These are phyloP conservation scores for Xestia ashworthii DNA, from an alignment of 2,888 invertebrate species.

Conservation along the genomic window DNA sequence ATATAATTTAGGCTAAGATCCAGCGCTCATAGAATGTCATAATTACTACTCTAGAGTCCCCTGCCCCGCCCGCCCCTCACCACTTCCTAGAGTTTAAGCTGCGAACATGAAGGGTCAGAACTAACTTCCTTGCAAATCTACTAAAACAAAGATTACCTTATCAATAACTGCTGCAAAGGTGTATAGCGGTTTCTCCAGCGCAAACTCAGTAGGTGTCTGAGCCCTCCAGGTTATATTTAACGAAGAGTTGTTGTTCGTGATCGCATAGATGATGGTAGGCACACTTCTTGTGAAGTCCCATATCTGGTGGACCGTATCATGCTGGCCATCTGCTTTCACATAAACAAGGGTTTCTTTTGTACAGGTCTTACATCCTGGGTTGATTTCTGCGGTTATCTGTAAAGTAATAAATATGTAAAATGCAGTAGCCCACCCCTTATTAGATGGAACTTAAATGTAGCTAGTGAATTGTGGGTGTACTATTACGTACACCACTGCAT, in stretches of 20 bases:
- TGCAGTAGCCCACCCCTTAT: too few species aligned
- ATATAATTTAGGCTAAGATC: not conserved
- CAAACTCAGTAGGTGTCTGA: slow-evolving; percentile 77
- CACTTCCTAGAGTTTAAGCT: not conserved
- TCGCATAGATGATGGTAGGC: slow-evolving; percentile 90
- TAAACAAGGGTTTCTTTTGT: slow-evolving; percentile 85
- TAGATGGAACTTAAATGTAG: too few species aligned
- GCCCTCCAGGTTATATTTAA: slow-evolving; percentile 88
- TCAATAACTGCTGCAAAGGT: slow-evolving; percentile 91
- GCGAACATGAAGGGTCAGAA: not conserved
- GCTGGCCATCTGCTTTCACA: slow-evolving; percentile 88
- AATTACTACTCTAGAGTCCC: not conserved
- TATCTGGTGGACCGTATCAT: slow-evolving; percentile 92
- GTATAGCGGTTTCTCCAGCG: slow-evolving; percentile 87
- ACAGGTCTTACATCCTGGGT: slow-evolving; percentile 82
- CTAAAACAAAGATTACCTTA: slow-evolving; percentile 83
- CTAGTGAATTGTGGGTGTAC: too few species aligned
- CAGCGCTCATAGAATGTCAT: not conserved
- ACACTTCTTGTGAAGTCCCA: slow-evolving; percentile 92
- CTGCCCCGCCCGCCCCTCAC: not conserved
- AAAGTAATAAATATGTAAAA: slow-evolving; percentile 45
- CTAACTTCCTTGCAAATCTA: not conserved
- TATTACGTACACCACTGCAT: too few species aligned
- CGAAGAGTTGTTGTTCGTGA: slow-evolving; percentile 85
- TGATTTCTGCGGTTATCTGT: slow-evolving; percentile 80